Evolutionary conservation across 1,140 invertebrate species (phyloP).

Genomic region (Pachypeltis micranthus): DNA sequence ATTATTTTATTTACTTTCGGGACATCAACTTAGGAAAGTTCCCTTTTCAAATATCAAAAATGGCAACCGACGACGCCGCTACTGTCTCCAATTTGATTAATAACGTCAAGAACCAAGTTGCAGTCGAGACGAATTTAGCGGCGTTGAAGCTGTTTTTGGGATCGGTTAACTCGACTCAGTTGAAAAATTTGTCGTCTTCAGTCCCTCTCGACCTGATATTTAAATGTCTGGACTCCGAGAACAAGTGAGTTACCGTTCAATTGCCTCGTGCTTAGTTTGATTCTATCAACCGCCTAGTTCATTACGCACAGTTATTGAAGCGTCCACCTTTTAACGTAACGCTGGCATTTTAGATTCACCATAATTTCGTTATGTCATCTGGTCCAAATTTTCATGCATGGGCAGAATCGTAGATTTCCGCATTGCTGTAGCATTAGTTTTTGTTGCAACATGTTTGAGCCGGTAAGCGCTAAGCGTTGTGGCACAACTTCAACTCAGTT

Average conservation of each 20-base stretch:
- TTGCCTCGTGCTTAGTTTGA: conserved; percentile 6
- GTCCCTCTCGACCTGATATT: conserved; percentile 14
- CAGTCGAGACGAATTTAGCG: conserved; percentile 19
- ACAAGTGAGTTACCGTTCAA: conserved; percentile 16
- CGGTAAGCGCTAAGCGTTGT: not conserved
- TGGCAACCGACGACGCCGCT: not conserved
- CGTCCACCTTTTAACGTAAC: not conserved
- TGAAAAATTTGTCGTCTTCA: not conserved
- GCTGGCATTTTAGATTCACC: not conserved
- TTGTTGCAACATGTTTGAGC: not conserved
- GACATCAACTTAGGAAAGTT: no score
- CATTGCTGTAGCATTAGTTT: not conserved
- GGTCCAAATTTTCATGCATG: not conserved
- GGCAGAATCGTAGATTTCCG: not conserved
- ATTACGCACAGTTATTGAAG: not conserved
- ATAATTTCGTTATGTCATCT: not conserved
- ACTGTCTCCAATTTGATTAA: not conserved
- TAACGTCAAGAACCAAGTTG: conserved; percentile 8
- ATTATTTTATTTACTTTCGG: no score
- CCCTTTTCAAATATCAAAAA: no score
- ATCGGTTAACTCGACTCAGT: conserved; percentile 1
- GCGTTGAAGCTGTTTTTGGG: conserved; percentile 17
- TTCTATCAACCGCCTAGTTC: not conserved
- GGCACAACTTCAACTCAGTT: not conserved
- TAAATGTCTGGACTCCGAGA: conserved; percentile 20